Conservation (phyloP, 2,113 vertebrate genomes). For the Macaca fascicularis region T2T-MFA8v1.1 NC_088380.1:12401501-12402000, state of each 20-base stretch:
- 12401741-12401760: background rate
- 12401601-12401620: background rate
- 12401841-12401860: background rate
- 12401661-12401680: background rate
- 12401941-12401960: background rate
- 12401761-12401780: background rate
- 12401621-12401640: background rate
- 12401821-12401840: background rate
- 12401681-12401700: background rate
- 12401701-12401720: background rate
- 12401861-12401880: background rate
- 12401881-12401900: background rate
- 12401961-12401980: background rate
- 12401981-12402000: background rate
- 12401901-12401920: background rate
- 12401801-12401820: background rate
- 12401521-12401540: background rate
- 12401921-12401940: background rate
- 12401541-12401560: background rate
- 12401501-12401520: background rate
- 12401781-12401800: background rate
- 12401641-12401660: background rate
- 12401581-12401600: background rate
- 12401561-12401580: background rate
- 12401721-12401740: background rate